phyloP scores from a whole-genome alignment of 2,888 invertebrate species.

The Lasioglossum vierecki region DNA sequence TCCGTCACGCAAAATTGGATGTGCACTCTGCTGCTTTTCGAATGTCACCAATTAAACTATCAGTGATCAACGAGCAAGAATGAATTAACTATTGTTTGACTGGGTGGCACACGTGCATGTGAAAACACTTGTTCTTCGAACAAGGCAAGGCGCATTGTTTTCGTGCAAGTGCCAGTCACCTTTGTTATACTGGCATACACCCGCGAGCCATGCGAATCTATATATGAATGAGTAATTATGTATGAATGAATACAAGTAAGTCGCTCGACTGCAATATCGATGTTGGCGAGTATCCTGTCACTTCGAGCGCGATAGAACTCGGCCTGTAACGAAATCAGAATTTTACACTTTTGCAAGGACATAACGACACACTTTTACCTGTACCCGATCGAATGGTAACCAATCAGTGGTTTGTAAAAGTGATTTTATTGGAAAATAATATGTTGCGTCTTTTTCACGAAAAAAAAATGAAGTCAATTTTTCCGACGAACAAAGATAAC shows the following conservation, averaged over 20 bases:
- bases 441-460: not conserved
- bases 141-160: not conserved
- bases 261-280: not conserved
- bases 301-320: not conserved
- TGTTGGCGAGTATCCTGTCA: conserved; percentile 16
- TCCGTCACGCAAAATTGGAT: not conserved
- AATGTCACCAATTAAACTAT: not conserved
- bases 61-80: not conserved
- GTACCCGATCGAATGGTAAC: not conserved
- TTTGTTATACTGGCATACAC: conserved; percentile 1
- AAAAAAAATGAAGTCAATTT: not conserved
- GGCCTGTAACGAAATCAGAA: conserved; percentile 2
- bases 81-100: not conserved
- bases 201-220: not conserved
- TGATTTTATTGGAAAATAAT: not conserved
- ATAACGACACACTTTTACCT: conserved; percentile 28
- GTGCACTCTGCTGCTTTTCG: not conserved
- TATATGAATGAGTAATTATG: conserved; percentile 2
- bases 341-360: conserved; percentile 21
- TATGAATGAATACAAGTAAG: conserved; percentile 15
- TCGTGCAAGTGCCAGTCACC: conserved; percentile 7
- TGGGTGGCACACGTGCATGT: not conserved
- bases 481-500: not conserved
- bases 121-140: not conserved
- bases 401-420: not conserved